Evolutionary conservation across 2,888 invertebrate genomes (phyloP).

Genomic region (Aelia acuminata): DNA sequence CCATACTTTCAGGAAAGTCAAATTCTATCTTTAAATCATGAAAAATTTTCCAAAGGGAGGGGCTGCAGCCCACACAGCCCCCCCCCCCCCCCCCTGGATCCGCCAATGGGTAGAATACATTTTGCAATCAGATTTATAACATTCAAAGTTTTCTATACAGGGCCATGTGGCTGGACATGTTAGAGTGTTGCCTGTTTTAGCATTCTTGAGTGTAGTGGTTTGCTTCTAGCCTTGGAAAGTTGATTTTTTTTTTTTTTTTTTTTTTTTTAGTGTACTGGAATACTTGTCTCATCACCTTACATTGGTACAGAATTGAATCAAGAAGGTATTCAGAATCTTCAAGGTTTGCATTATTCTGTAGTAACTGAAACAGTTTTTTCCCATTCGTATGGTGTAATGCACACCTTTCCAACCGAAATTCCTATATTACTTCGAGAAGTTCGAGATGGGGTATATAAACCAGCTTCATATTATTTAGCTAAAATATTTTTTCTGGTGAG

Average conservation of each 20-base stretch:
- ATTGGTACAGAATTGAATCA: conserved; percentile 73
- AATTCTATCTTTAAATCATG: too few relatives aligned
- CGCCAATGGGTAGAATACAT: too few relatives aligned
- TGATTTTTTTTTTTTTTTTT: neutral
- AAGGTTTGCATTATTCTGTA: conserved; percentile 66
- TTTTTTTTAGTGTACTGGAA: conserved; percentile 74
- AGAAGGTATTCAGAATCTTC: conserved; percentile 66
- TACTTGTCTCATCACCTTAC: conserved; percentile 76
- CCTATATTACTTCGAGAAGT: conserved; percentile 69
- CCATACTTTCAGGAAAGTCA: too few relatives aligned
- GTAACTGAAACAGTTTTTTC: conserved; percentile 66
- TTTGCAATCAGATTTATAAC: too few relatives aligned
- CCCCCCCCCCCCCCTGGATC: too few relatives aligned
- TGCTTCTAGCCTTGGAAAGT: too few relatives aligned
- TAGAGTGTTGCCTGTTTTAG: too few relatives aligned
- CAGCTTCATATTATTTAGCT: conserved; percentile 66
- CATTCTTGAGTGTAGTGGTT: too few relatives aligned
- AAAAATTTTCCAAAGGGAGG: too few relatives aligned
- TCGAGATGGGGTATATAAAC: conserved; percentile 69
- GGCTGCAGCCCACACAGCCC: too few relatives aligned
- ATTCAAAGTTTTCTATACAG: too few relatives aligned
- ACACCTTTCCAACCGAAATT: conserved; percentile 66
- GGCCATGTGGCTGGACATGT: too few relatives aligned
- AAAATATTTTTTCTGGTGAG: conserved; percentile 72
- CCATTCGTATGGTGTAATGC: conserved; percentile 66